Conservation (phyloP, 1,140 invertebrate genomes). For the Tetraneura akinire region DNA sequence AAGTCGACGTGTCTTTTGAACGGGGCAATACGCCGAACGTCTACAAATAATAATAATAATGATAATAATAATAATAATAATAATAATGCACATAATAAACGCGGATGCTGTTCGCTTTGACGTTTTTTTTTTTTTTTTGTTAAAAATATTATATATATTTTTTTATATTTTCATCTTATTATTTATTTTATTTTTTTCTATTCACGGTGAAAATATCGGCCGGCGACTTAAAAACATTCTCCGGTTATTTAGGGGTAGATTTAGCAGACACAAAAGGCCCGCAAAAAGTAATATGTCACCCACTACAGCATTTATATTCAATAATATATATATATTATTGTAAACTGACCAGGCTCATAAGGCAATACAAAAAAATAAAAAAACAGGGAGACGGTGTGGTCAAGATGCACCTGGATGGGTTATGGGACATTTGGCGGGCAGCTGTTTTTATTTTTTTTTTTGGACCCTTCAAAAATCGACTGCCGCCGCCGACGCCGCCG, state of each 20-base stretch:
- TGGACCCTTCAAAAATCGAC: slow-evolving; percentile 52
- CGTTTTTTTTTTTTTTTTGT: no score
- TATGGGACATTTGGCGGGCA: slow-evolving; percentile 50
- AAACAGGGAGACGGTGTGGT: slow-evolving; percentile 43
- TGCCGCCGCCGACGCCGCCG: slow-evolving; percentile 43
- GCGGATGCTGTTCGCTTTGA: neutral
- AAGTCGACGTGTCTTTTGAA: slow-evolving; percentile 40
- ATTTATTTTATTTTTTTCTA: slow-evolving; percentile 34
- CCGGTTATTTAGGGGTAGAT: slow-evolving; percentile 51
- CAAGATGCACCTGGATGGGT: slow-evolving; percentile 51
- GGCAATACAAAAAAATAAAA: slow-evolving; percentile 46
- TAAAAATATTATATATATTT: neutral
- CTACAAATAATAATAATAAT: neutral
- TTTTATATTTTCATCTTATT: no score
- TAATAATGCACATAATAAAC: no score
- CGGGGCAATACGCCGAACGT: slow-evolving; percentile 22
- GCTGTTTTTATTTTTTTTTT: slow-evolving; percentile 46
- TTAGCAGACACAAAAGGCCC: slow-evolving; percentile 46
- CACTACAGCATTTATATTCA: slow-evolving; percentile 34
- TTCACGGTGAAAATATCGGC: slow-evolving; percentile 27
- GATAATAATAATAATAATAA: no score
- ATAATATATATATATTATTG: no score
- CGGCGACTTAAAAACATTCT: slow-evolving; percentile 45
- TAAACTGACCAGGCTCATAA: slow-evolving; percentile 50
- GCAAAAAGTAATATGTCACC: slow-evolving; percentile 52